phyloP scores from a whole-genome alignment of 2,113 vertebrate species.

The Rhineura floridana region DNA sequence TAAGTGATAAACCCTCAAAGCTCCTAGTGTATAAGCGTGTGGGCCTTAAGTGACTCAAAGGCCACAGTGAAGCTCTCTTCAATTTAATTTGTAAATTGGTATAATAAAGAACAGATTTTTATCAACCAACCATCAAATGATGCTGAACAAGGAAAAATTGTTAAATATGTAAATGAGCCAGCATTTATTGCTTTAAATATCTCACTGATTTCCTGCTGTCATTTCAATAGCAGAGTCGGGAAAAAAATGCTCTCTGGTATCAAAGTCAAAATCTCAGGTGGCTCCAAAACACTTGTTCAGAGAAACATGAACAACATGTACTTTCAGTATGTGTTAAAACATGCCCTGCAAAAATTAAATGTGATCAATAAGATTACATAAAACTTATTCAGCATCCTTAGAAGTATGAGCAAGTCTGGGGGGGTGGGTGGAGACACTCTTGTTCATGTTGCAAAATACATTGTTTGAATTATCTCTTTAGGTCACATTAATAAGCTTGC shows the following conservation, averaged over 20 bases:
- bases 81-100: background rate
- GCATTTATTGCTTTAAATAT: constrained; percentile 20
- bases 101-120: background rate
- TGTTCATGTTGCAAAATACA: constrained; percentile 47
- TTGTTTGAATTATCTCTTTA: constrained; percentile 56
- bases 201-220: constrained; percentile 6
- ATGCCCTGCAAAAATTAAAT: constrained; percentile 39
- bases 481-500: constrained; percentile 51
- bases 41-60: background rate
- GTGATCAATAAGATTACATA: constrained; percentile 43
- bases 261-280: constrained; percentile 39
- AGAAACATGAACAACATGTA: constrained; percentile 41
- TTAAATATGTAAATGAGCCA: constrained; percentile 19
- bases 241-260: constrained; percentile 32
- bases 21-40: background rate
- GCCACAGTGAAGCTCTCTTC: background rate
- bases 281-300: constrained; percentile 37
- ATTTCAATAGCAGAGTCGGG: constrained; percentile 35
- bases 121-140: background rate
- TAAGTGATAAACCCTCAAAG: background rate
- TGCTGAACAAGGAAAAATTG: constrained; percentile 17
- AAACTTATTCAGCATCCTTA: constrained; percentile 40
- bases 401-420: constrained; percentile 18
- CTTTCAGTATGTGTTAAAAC: constrained; percentile 53
- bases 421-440: background rate